These are phyloP conservation scores for Bothrops alternatus DNA, from an alignment of 2,797 vertebrate genomes.

Conservation along the genomic window DNA sequence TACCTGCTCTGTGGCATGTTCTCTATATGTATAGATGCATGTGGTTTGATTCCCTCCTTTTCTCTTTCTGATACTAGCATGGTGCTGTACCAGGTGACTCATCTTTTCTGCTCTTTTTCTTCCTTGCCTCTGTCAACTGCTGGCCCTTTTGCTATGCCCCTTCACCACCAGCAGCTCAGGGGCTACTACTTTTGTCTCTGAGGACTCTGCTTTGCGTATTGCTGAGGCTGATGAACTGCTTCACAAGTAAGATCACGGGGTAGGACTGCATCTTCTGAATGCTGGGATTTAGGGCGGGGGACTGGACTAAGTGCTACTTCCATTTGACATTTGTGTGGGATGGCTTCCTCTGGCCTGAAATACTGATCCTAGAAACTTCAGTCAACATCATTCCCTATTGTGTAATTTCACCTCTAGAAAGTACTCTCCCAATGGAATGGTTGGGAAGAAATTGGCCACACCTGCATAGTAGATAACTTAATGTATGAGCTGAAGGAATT, in stretches of 20 bases:
- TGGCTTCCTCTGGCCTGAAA: neutral
- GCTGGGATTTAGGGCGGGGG: neutral
- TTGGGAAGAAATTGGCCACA: neutral
- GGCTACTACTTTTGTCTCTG: slow-evolving; percentile 70
- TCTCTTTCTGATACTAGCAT: slow-evolving; percentile 17
- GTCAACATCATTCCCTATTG: neutral
- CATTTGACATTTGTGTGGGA: neutral
- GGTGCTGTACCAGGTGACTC: slow-evolving; percentile 5
- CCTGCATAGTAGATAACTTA: no score
- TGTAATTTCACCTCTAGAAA: neutral
- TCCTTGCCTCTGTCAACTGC: neutral
- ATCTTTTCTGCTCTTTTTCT: slow-evolving; percentile 18
- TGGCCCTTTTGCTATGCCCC: slow-evolving; percentile 17
- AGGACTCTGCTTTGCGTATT: slow-evolving; percentile 85
- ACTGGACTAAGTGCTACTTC: neutral
- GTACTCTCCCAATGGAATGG: neutral
- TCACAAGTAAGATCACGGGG: slow-evolving; percentile 83
- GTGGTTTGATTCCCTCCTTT: neutral
- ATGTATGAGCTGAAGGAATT: no score
- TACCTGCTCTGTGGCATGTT: neutral
- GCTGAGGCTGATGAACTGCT: slow-evolving; percentile 92
- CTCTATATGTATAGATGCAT: neutral
- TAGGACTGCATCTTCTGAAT: neutral
- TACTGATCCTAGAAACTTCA: neutral
- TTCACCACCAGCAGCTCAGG: slow-evolving; percentile 65